Base-by-base conservation (phyloP, 1,140 invertebrate species). In the Caenorhabditis latens region DNA sequence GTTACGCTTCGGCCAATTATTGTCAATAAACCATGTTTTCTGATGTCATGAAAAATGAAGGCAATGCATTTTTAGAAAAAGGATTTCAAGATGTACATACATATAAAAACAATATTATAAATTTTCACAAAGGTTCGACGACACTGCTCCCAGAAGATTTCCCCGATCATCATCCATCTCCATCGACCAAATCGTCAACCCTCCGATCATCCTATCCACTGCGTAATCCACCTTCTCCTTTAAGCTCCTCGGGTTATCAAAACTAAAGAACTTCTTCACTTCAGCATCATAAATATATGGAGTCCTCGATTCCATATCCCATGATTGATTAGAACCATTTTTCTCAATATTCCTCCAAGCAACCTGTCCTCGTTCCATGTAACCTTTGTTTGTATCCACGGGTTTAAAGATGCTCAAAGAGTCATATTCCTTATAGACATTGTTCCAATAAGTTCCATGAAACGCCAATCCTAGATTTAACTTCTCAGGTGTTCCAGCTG, bases 131-230 rank as follows among this genome's bases (percentile, higher is more conserved):
- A n/a, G n/a, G n/a, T n/a, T n/a, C n/a, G 61, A n/a, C n/a, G 21
- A n/a, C 21, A 63, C 61, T 32, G 61, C 61, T 63, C 24, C 24
- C 61, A 63, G n/a, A 9, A 63, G 61, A 32, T 6, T 63, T 11
- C 32, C 14, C 61, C 32, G 9, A 63, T 32, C 24, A n/a, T 63
- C 61, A 63, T 63, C 61, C 61, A 63, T 63, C 61, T 63, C 61
- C 21, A 63, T 7, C 4, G 21, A 24, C 61, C 61, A 63, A 32
- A 63, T 63, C 9, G 21, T 4, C 7, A 63, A 16, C 32, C 21
- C 61, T 63, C 61, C 61, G 4, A 63, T n/a, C 21, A 9, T 63
- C 11, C 21, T 63, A 8, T 14, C n/a, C 7, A 9, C 14, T 63
- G 21, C 21, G 24, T n/a, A 63, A 4, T 63, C 7, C 61, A 63